Conservation (phyloP, 2,888 invertebrate genomes). For the Clistopyga incitator region DNA sequence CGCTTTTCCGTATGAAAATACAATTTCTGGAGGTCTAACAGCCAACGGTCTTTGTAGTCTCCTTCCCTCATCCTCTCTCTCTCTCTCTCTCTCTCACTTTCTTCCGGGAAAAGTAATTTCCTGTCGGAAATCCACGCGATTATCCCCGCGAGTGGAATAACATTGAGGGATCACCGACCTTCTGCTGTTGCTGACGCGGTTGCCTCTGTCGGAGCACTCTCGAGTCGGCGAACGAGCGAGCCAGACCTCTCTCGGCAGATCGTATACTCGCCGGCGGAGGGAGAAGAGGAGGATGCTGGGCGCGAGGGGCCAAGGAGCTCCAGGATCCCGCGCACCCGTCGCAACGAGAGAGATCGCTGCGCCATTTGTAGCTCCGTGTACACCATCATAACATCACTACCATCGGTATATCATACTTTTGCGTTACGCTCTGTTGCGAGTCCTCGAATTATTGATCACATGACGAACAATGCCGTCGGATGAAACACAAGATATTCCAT, state of each 20-base stretch:
- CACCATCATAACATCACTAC: constrained; percentile 19
- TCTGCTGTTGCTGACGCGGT: constrained; percentile 50
- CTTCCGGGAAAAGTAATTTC: constrained; percentile 80
- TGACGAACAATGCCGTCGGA: constrained; percentile 16
- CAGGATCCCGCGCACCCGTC: constrained; percentile 53
- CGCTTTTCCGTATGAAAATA: constrained; percentile 28
- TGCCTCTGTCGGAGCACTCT: constrained; percentile 53
- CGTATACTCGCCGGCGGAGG: constrained; percentile 30
- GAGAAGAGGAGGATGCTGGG: constrained; percentile 1
- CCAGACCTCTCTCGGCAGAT: constrained; percentile 55
- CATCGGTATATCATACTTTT: constrained; percentile 18
- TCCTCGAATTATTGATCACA: constrained; percentile 54
- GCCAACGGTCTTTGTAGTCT: constrained; percentile 17
- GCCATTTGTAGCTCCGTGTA: not conserved
- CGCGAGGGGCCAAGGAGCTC: constrained; percentile 51
- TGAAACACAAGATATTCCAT: constrained; percentile 2
- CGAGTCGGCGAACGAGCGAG: constrained; percentile 35
- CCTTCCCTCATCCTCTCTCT: constrained; percentile 24
- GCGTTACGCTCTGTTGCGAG: constrained; percentile 14
- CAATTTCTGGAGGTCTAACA: not conserved
- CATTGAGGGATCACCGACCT: constrained; percentile 75
- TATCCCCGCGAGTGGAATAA: constrained; percentile 78
- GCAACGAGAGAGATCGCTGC: constrained; percentile 32
- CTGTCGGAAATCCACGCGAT: constrained; percentile 80
- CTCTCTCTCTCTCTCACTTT: constrained; percentile 71